Evolutionary conservation across 2,888 invertebrate species (phyloP), one percentile per base, ranked within the genome.

Genomic region (Ditula angustiorana): DNA sequence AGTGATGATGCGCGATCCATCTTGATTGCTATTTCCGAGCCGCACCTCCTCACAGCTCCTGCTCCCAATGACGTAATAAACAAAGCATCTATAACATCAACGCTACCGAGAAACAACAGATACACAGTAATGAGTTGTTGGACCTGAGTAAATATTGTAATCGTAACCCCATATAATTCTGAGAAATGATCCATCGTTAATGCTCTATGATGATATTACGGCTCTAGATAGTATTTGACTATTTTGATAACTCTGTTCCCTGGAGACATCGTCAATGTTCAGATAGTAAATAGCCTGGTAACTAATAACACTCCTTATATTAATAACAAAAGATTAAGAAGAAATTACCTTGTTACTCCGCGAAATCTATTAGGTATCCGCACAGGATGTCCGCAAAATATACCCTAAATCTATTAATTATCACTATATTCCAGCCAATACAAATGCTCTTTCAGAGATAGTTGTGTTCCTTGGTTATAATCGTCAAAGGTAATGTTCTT

Each of bases 1-100:
- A n/a, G 52, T 52, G 41, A 57, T 61, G 59, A 59, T 44, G 55
- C 59, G 67, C 74, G 67, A 70, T 76, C 69, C 70, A 65, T 71
- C 78, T 76, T 77, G 76, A 80, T 81, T 76, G 77, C 78, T 83
- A 81, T 63, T 84, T 81, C 76, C 74, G 75, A 79, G 78, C 78
- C 75, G 72, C 78, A 75, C 71, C 75, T 80, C 73, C 73, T 72
- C 61, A 30, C 19, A 41, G 49, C 37, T 37, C 33, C 37, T 57
- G 30, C 16, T 71, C 63, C 69, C 69, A 70, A 68, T 82, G 80
- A 81, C 74, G 80, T 74, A 78, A 75, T 66, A 73, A 68, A 74
- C 70, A 58, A 77, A 63, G 44, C 50, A 58, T 58, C 57, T 63
- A 30, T 8, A 46, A 35, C 26, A 35, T 53, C 35, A 7, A 8